Base-by-base conservation (phyloP, 2,888 invertebrate genomes). In the Epinotia bilunana region DNA sequence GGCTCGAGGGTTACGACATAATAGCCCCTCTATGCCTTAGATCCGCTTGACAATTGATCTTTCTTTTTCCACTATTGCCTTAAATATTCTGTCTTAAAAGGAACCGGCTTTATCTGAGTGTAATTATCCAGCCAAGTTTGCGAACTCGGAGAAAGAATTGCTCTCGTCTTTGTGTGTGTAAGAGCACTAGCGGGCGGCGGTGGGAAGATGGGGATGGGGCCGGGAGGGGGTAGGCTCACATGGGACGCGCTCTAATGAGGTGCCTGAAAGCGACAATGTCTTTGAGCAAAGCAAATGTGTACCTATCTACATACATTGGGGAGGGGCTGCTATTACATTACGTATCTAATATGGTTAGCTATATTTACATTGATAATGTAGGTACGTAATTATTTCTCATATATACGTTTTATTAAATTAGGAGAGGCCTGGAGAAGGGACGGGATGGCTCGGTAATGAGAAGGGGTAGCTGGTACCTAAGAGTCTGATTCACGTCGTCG, bases 251-350 rank as follows among this genome's bases (percentile, higher is more conserved):
- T 93, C 93, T 94, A 94, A 94, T 94, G 93, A 94, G 93, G 93
- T 94, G 93, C 93, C 93, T 93, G 93, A 93, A 93, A 93, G 93
- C 93, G 93, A 93, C 93, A 94, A 93, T 94, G 93, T 93, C 93
- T 93, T 92, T 93, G 92, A 92, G 91, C 90, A 91, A 91, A 92
- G 91, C 93, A 92, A 93, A 93, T 90, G 92, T 92, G 92, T 92
- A 91, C 89, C 89, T 93, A 93, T 93, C 84, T 86, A 86, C 84
- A 93, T 89, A 91, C 83, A 81, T 79, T 76, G 87, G 90, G 92
- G 89, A 86, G 92, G 91, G 86, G 83, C 83, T 83, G 83, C 74
- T 80, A 76, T 75, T 76, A 77, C 81, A 80, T 81, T 83, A 83
- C 84, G 82, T 86, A 84, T 81, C 80, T 78, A 85, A 83, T 83